phyloP scores from a whole-genome alignment of 2,797 vertebrate species.

The Malacoctenus gilli region DNA sequence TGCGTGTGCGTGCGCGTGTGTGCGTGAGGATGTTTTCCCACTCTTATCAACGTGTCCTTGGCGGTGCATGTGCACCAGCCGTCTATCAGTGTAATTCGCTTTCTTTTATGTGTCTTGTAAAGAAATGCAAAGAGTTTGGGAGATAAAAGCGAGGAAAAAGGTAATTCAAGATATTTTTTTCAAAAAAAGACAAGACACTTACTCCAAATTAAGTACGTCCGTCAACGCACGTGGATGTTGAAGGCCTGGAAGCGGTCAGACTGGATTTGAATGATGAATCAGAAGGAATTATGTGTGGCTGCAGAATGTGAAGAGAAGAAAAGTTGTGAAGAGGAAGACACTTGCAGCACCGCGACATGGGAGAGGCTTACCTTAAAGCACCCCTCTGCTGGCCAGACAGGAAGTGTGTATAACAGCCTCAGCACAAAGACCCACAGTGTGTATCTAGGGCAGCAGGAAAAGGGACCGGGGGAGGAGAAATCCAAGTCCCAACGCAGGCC shows the following conservation, averaged over 20 bases:
- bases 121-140: constrained; percentile 34
- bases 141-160: constrained; percentile 35
- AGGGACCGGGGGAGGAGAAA: constrained; percentile 63
- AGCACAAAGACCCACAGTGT: constrained; percentile 76
- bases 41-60: constrained; percentile 77
- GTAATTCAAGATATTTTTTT: not conserved
- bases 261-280: constrained; percentile 3
- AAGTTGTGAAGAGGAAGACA: constrained; percentile 27
- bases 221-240: constrained; percentile 1
- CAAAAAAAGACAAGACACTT: constrained; percentile 18
- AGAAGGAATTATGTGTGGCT: not conserved
- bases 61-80: constrained; percentile 59
- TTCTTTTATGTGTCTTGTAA: constrained; percentile 63
- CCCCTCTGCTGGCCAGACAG: constrained; percentile 71
- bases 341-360: constrained; percentile 34
- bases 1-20: constrained; percentile 28
- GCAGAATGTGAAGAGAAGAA: constrained; percentile 17
- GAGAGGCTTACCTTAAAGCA: constrained; percentile 74
- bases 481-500: constrained; percentile 64
- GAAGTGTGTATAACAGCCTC: constrained; percentile 69
- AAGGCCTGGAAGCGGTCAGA: constrained; percentile 10
- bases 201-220: not conserved
- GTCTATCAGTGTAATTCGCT: constrained; percentile 67
- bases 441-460: constrained; percentile 74
- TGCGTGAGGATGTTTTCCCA: constrained; percentile 72